Percentiles rank a stretch among this genome's conserved stretches.
Evolutionary conservation across 2,888 invertebrate genomes (phyloP).

Genomic region (Margaritifera margaritifera): DNA sequence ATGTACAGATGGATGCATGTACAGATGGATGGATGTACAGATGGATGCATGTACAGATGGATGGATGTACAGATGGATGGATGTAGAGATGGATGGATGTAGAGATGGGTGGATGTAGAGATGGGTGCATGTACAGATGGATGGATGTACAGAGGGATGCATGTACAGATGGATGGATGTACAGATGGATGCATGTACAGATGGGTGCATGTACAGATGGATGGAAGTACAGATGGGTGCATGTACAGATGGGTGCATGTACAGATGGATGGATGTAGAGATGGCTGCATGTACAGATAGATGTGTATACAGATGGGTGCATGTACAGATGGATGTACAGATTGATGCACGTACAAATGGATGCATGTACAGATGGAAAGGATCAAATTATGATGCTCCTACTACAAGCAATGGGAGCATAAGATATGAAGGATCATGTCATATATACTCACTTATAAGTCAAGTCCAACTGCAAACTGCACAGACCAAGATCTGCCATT

Average conservation of each 20-base stretch:
- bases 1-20: slow-evolving; percentile 10
- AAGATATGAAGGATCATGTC: too few species aligned
- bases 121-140: slow-evolving; percentile 5
- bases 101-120: slow-evolving; percentile 10
- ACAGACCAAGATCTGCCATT: too few species aligned
- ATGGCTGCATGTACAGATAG: slow-evolving; percentile 4
- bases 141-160: slow-evolving; percentile 3
- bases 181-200: background rate
- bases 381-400: background rate
- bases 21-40: slow-evolving; percentile 13
- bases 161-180: background rate
- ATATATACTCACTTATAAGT: too few species aligned
- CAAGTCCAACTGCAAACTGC: too few species aligned
- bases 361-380: background rate
- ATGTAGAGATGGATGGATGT: slow-evolving; percentile 10
- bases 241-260: background rate
- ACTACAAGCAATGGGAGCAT: too few species aligned
- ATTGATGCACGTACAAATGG: slow-evolving; percentile 5
- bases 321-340: slow-evolving; percentile 13
- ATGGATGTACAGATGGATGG: slow-evolving; percentile 11
- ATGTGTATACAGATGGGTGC: slow-evolving; percentile 9
- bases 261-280: slow-evolving; percentile 4
- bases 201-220: slow-evolving; percentile 8
- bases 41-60: slow-evolving; percentile 10
- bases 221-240: slow-evolving; percentile 13